These are phyloP conservation scores for Cinclus cinclus DNA, from an alignment of 2,113 vertebrate genomes.

Conservation along the genomic window DNA sequence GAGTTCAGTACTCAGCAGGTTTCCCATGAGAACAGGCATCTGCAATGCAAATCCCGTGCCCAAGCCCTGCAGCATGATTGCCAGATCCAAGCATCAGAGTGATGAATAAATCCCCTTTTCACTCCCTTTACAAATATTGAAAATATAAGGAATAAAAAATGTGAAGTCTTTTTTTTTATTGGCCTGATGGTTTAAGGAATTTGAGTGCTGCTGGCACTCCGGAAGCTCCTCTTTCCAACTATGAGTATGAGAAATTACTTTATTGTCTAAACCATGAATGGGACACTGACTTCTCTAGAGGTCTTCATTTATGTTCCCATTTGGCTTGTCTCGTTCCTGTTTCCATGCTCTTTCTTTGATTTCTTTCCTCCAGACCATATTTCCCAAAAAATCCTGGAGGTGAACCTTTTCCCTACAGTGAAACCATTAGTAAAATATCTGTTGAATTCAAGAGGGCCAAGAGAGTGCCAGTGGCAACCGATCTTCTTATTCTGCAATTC, in stretches of 20 bases:
- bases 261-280: not conserved
- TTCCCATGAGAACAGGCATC: slow-evolving; percentile 46
- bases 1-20: not conserved
- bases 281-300: not conserved
- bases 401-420: not conserved
- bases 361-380: not conserved
- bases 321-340: not conserved
- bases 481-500: not conserved
- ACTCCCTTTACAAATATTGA: not conserved
- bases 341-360: not conserved
- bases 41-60: slow-evolving; percentile 21
- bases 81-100: not conserved
- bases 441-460: not conserved
- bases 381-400: not conserved
- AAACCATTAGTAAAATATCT: not conserved
- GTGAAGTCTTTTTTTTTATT: not conserved
- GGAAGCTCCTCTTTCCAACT: not conserved
- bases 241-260: not conserved
- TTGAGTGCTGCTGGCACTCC: not conserved
- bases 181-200: not conserved
- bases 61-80: not conserved
- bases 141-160: not conserved
- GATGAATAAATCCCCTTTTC: not conserved
- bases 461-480: not conserved
- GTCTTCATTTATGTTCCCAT: not conserved